Evolutionary conservation across 2,888 invertebrate genomes (phyloP), one percentile per base, ranked within the genome.

Genomic region (Nemotelus pantherinus): DNA sequence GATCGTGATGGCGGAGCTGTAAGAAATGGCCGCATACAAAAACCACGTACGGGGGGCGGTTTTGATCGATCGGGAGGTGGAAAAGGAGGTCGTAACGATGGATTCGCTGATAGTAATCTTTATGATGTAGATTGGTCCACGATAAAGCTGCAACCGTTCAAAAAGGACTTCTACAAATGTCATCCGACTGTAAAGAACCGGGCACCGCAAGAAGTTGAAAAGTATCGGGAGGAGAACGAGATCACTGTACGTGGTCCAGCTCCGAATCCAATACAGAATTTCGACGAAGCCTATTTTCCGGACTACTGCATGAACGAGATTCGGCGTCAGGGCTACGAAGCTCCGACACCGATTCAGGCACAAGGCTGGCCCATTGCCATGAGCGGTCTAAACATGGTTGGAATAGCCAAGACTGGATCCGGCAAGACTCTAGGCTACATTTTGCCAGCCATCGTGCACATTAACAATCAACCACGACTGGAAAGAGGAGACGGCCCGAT

Each of bases 281-380:
- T 96, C 88, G 92, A 92, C 81, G 95, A 95, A 86, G 93, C 92
- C 9, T 91, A 91, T 82, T 94, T 95, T 83, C 94, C 94, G 9
- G 93, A 93, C 82, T 92, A 92, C 84, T 92, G 93, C 7, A 90
- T 91, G 88, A 89, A 90, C 78, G 90, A 90, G 81, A 90, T 92
- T 64, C 87, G 85, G 55, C 89, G 88, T 45, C 92, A 90, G 87
- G 93, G 93, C 6, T 94, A 92, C 83, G 89, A 89, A 47, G 91
- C 92, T 68, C 96, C 96, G 0, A 95, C 95, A 2, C 90, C 94
- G 0, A 95, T 95, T 82, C 95, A 96, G 87, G 92, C 94, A 2
- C 93, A 94, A 83, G 93, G 95, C 3, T 95, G 95, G 95, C 95
- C 95, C 1, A 93, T 95, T 82, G 93, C 94, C 4, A 91, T 95